These are phyloP conservation scores for Zapus hudsonius DNA, from an alignment of 2,113 vertebrate species.

Conservation along the genomic window DNA sequence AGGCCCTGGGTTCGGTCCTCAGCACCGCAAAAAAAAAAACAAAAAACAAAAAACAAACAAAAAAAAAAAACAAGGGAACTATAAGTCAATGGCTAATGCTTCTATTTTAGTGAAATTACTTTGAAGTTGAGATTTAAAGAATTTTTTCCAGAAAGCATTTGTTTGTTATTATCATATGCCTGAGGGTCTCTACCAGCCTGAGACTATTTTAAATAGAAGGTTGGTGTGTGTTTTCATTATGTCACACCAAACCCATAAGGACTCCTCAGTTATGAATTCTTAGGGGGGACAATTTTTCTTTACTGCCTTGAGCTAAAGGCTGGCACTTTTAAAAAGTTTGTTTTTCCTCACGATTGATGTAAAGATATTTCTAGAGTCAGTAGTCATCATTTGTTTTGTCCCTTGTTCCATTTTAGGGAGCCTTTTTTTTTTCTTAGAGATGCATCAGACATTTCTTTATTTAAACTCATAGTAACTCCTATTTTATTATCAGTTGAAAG, in stretches of 20 bases:
- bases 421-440: neutral
- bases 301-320: neutral
- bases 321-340: neutral
- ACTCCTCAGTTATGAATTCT: neutral
- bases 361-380: conserved; percentile 5
- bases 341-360: neutral
- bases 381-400: conserved; percentile 43
- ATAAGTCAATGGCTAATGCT: neutral
- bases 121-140: neutral
- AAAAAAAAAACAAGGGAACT: too few species aligned
- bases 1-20: too few species aligned
- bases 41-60: too few species aligned
- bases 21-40: too few species aligned
- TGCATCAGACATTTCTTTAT: neutral
- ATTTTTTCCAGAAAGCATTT: conserved; percentile 12
- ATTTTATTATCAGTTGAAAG: neutral
- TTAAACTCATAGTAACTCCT: neutral
- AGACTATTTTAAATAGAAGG: conserved; percentile 43
- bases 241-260: neutral
- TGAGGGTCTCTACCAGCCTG: neutral
- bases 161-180: neutral
- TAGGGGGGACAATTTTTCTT: conserved; percentile 3
- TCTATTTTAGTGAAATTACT: conserved; percentile 7
- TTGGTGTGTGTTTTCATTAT: neutral
- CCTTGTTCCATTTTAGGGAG: neutral